Conservation (phyloP, 92 coral and sea anemone genomes). For the Paramuricea clavata region DNA sequence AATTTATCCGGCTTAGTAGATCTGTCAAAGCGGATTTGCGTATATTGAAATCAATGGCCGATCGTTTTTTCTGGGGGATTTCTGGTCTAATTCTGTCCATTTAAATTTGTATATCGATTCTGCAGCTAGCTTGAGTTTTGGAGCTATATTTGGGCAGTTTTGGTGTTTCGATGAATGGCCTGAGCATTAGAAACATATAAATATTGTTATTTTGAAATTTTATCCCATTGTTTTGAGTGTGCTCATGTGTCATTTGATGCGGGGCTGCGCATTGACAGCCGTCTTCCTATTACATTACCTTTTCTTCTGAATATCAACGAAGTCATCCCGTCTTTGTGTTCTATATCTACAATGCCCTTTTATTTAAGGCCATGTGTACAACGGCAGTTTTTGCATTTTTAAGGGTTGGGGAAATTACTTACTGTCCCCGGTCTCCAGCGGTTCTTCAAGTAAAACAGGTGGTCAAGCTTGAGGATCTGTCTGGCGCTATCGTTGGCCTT, state of each 20-base stretch:
- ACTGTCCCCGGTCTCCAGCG: no score
- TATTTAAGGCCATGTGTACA: no score
- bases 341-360: no score
- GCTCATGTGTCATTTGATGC: conserved; percentile 16
- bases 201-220: conserved; percentile 60
- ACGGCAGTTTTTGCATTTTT: no score
- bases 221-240: conserved; percentile 56
- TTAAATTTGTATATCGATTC: conserved; percentile 56
- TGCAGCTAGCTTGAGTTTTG: conserved; percentile 50
- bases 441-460: no score
- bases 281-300: no score
- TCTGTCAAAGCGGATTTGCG: conserved; percentile 48
- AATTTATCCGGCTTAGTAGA: conserved; percentile 12
- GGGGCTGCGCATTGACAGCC: not conserved
- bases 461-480: no score
- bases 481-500: no score
- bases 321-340: no score
- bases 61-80: conserved; percentile 56
- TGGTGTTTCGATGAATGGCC: conserved; percentile 71
- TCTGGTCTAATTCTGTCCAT: conserved; percentile 45
- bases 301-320: no score
- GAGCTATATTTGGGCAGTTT: conserved; percentile 41
- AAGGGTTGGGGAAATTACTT: no score
- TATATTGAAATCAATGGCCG: conserved; percentile 59
- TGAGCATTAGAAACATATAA: conserved; percentile 18